These are phyloP conservation scores for Geophilus truncorum DNA, from an alignment of 2,888 invertebrate genomes.

Conservation along the genomic window DNA sequence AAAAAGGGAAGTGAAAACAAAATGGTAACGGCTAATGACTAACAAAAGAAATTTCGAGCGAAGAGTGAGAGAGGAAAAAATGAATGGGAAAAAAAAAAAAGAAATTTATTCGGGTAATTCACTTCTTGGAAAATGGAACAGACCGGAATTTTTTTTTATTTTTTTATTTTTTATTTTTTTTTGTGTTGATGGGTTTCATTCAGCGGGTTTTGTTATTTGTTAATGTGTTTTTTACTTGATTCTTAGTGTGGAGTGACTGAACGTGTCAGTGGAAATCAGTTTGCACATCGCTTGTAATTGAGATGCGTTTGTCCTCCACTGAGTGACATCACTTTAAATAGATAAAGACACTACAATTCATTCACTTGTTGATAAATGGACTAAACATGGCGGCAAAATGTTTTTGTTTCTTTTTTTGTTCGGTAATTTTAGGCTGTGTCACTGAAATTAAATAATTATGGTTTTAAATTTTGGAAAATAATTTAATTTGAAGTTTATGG, in stretches of 20 bases:
- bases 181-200: background rate
- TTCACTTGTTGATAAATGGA: conserved; percentile 14
- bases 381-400: background rate
- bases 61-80: background rate
- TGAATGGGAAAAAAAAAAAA: background rate
- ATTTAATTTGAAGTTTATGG: too few relatives aligned
- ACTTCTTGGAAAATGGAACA: too few relatives aligned
- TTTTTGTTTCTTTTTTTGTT: too few relatives aligned
- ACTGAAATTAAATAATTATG: too few relatives aligned
- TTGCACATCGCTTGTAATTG: conserved; percentile 21
- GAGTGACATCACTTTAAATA: conserved; percentile 27
- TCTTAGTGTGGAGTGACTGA: background rate
- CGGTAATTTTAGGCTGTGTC: too few relatives aligned
- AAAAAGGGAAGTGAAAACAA: background rate
- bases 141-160: background rate
- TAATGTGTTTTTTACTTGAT: background rate
- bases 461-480: too few relatives aligned
- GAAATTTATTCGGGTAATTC: too few relatives aligned
- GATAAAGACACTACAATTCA: conserved; percentile 25
- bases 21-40: background rate
- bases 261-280: conserved; percentile 16
- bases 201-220: conserved; percentile 6
- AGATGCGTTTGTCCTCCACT: conserved; percentile 25
- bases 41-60: background rate
- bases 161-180: background rate